Percentiles rank a stretch among this genome's conserved stretches.
phyloP scores from a whole-genome alignment of 2,113 vertebrate species.

The Tursiops truncatus region DNA sequence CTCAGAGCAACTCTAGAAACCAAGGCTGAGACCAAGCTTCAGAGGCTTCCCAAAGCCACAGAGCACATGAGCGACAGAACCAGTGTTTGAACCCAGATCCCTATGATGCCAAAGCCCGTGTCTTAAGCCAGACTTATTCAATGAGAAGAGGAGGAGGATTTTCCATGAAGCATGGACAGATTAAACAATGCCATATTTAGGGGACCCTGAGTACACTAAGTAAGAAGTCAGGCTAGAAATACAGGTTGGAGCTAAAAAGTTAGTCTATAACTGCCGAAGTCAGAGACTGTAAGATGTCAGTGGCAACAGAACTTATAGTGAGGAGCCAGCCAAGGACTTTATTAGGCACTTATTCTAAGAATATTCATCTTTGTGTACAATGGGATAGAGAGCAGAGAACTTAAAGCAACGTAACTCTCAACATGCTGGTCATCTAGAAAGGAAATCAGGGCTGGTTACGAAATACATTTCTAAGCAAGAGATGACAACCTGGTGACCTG shows the following conservation, averaged over 20 bases:
- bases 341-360: conserved; percentile 22
- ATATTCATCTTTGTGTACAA: not conserved
- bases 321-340: not conserved
- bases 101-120: not conserved
- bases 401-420: conserved; percentile 36
- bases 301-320: not conserved
- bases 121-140: not conserved
- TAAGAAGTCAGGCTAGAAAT: conserved; percentile 36
- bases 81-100: not conserved
- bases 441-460: not conserved
- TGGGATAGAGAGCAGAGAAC: not conserved
- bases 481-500: not conserved
- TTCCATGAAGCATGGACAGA: not conserved
- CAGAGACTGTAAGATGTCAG: conserved; percentile 2
- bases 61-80: not conserved
- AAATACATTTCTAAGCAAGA: conserved; percentile 46
- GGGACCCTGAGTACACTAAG: not conserved
- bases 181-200: not conserved
- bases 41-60: not conserved
- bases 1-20: not conserved
- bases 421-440: not conserved
- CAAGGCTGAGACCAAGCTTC: not conserved
- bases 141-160: not conserved
- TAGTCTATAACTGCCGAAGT: not conserved
- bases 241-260: not conserved